These are phyloP conservation scores for Tympanuchus pallidicinctus DNA, from an alignment of 2,113 vertebrate species.

Conservation along the genomic window DNA sequence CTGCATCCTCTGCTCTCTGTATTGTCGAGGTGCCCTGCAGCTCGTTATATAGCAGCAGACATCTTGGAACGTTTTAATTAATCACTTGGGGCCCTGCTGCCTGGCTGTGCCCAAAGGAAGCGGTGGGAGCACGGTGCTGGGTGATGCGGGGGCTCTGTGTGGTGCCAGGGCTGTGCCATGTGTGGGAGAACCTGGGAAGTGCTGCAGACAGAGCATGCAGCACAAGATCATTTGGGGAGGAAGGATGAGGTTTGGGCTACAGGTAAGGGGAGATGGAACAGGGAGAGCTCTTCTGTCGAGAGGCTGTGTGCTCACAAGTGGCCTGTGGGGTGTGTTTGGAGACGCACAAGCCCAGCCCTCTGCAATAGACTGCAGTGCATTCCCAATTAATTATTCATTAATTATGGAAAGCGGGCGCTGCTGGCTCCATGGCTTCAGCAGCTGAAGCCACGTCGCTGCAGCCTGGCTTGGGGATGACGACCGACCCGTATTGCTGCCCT, in stretches of 20 bases:
- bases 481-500: background rate
- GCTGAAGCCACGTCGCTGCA: background rate
- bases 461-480: background rate
- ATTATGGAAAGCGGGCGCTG: conserved; percentile 55
- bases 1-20: rapidly evolving
- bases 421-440: background rate
- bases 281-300: background rate
- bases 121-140: rapidly evolving
- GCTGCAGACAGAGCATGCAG: rapidly evolving
- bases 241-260: background rate
- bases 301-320: background rate
- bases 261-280: background rate
- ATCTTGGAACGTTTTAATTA: background rate
- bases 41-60: background rate
- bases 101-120: background rate
- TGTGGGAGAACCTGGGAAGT: rapidly evolving
- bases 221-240: rapidly evolving
- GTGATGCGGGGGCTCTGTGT: background rate
- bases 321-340: background rate
- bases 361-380: conserved; percentile 62
- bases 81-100: background rate
- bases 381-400: conserved; percentile 72
- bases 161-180: background rate
- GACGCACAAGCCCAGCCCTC: conserved; percentile 12
- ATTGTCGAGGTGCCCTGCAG: background rate